Percentiles rank a stretch among this genome's conserved stretches.
Conservation (phyloP, 2,888 invertebrate genomes). For the Toxonevra muliebris region DNA sequence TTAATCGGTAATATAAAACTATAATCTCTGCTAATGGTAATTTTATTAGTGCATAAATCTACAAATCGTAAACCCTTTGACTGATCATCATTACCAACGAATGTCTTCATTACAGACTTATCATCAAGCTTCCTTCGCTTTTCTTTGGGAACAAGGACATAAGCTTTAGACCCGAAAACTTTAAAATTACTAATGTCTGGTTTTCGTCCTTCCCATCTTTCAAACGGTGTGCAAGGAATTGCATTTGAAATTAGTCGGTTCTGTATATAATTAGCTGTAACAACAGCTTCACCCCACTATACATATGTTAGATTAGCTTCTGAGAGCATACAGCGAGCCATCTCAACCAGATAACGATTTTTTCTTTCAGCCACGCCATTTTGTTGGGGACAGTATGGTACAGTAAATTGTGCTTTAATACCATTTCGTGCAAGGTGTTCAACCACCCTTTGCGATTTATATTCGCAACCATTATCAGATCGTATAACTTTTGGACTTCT, state of each 20-base stretch:
- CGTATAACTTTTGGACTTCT: constrained; percentile 15
- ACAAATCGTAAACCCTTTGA: constrained; percentile 40
- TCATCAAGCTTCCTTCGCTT: constrained; percentile 40
- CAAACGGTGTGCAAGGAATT: constrained; percentile 28
- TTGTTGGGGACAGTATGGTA: constrained; percentile 21
- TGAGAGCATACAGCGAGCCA: constrained; percentile 46
- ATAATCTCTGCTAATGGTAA: constrained; percentile 23
- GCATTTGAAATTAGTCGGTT: constrained; percentile 23
- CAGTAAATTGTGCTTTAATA: constrained; percentile 12
- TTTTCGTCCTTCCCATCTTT: constrained; percentile 32
- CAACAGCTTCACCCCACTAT: constrained; percentile 35
- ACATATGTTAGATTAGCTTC: constrained; percentile 42
- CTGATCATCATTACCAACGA: constrained; percentile 40
- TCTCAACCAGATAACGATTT: constrained; percentile 29
- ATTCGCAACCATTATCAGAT: constrained; percentile 15
- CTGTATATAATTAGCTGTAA: constrained; percentile 28
- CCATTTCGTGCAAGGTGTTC: constrained; percentile 7
- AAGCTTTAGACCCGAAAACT: constrained; percentile 36
- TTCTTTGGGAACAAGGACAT: constrained; percentile 35
- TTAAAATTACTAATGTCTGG: constrained; percentile 27
- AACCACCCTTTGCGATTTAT: constrained; percentile 1
- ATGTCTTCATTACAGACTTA: constrained; percentile 34
- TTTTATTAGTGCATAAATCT: constrained; percentile 26
- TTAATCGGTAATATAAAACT: constrained; percentile 26
- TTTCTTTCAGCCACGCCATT: constrained; percentile 32